Evolutionary conservation across 2,888 invertebrate species (phyloP).

Genomic region (Orthonevra nobilis): DNA sequence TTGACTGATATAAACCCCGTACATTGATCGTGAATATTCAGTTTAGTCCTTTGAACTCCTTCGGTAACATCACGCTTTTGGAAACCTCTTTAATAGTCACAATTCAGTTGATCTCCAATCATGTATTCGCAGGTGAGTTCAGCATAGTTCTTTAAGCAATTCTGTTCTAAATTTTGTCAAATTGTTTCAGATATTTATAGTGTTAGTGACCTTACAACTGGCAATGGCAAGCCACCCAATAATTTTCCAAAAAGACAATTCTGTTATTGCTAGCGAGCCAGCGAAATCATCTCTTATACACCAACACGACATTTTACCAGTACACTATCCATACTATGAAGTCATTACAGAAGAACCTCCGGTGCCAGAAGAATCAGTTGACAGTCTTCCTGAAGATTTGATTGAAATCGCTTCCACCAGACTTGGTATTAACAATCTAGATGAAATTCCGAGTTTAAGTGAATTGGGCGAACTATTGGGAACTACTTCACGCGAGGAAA

Average conservation of each 20-base stretch:
- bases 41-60: constrained; percentile 28
- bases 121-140: constrained; percentile 45
- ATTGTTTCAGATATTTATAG: constrained; percentile 21
- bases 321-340: constrained; percentile 26
- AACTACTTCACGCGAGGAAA: constrained; percentile 73
- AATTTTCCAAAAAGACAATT: constrained; percentile 39
- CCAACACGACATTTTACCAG: constrained; percentile 8
- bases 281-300: constrained; percentile 27
- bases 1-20: too few relatives aligned
- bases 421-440: constrained; percentile 73
- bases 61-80: too few relatives aligned
- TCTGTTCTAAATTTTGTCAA: too few relatives aligned
- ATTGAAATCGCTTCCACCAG: constrained; percentile 74
- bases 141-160: not conserved
- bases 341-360: constrained; percentile 6
- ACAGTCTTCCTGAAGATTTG: constrained; percentile 75
- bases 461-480: constrained; percentile 75
- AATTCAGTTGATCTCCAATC: not conserved
- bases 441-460: constrained; percentile 75
- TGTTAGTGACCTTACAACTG: constrained; percentile 6
- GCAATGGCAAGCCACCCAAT: constrained; percentile 13
- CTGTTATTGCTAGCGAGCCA: constrained; percentile 35
- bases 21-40: not conserved
- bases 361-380: constrained; percentile 24
- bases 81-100: too few relatives aligned